Conservation (phyloP, 2,113 vertebrate genomes). For the Tragelaphus scriptus region DNA sequence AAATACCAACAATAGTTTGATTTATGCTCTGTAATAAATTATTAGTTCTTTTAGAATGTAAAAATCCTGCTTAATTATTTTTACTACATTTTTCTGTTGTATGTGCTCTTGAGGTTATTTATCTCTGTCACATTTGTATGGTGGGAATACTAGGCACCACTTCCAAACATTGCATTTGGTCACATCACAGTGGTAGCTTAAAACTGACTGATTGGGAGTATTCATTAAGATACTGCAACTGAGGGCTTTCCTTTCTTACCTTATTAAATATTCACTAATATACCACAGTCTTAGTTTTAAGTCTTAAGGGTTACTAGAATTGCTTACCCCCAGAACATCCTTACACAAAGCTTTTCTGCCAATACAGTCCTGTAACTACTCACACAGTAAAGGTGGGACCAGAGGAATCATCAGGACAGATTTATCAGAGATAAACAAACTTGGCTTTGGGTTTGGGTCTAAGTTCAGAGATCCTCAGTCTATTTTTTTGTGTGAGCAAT, state of each 20-base stretch:
- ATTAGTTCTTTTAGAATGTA: not conserved
- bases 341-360: not conserved
- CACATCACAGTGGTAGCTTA: not conserved
- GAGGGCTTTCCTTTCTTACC: not conserved
- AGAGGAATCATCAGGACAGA: not conserved
- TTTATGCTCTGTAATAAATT: constrained; percentile 79
- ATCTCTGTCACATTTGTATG: not conserved
- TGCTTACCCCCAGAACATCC: not conserved
- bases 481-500: not conserved
- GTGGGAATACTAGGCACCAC: not conserved
- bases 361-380: not conserved
- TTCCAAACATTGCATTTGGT: not conserved
- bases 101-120: not conserved
- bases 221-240: not conserved
- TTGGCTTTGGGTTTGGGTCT: not conserved
- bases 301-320: not conserved
- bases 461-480: not conserved
- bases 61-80: not conserved
- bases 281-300: not conserved
- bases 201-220: not conserved
- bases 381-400: not conserved
- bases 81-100: not conserved
- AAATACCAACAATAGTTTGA: constrained; percentile 76
- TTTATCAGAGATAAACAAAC: not conserved
- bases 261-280: not conserved